Base-by-base conservation (phyloP, 2,888 invertebrate species). In the Didymodactylos carnosus region DNA sequence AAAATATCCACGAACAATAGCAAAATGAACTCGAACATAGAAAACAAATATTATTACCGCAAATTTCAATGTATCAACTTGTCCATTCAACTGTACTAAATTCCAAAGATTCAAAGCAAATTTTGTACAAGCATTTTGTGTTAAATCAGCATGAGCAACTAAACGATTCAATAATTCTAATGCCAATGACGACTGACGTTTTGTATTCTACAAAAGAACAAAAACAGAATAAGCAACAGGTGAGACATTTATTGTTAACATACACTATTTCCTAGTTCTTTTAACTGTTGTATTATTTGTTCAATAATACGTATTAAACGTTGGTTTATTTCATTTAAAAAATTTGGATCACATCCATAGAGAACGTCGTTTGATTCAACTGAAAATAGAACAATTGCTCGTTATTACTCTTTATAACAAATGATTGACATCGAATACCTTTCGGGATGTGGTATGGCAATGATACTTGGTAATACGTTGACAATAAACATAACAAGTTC, bases 341-440 rank as follows among this genome's bases (percentile, higher is more conserved):
- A 94, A 83, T 92, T 91, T 19, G 88, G 87, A 84, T 94, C 93
- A 16, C 89, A 88, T 11, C 94, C 94, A 81, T 94, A 95, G 51
- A 95, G 84, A 75, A 89, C 87, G 83, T 95, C 94, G 81, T 95
- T 95, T 5, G 94, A 92, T 80, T 94, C 89, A 76, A 94, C 92
- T 87, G 88, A 78, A 79, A 76, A 75, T 8, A 71, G 14, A 71
- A 41, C 70, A 73, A 70, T 29, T 62, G 16, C 40, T n/a, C n/a
- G n/a, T n/a, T n/a, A n/a, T n/a, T n/a, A 49, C 29, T 27, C n/a
- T 19, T 10, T 29, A 62, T 39, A 49, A 16, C 35, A n/a, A 27
- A 53, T 16, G n/a, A n/a, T n/a, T n/a, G n/a, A n/a, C n/a, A n/a
- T 25, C 23, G 62, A 72, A 76, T 81, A 89, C 90, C 90, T 85